phyloP scores from a whole-genome alignment of 2,888 invertebrate genomes.

The Gandaritis pyraliata region DNA sequence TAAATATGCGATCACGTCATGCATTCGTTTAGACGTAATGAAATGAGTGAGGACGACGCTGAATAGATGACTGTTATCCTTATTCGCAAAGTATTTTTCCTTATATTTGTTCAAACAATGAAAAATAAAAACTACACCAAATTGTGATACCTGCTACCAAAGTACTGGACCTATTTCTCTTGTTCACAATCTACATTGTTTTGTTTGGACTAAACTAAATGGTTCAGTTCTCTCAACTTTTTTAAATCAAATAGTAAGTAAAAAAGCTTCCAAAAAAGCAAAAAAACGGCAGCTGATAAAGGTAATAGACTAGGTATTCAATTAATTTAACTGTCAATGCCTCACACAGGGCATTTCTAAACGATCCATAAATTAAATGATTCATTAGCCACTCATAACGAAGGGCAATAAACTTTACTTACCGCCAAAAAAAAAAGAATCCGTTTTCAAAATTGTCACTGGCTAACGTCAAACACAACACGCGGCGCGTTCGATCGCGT shows the following conservation, averaged over 20 bases:
- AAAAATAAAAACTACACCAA: background rate
- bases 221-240: too few relatives aligned
- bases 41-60: slow-evolving; percentile 11
- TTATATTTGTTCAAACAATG: background rate
- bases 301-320: background rate
- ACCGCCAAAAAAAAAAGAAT: slow-evolving; percentile 55
- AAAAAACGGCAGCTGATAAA: too few relatives aligned
- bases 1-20: slow-evolving; percentile 43
- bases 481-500: slow-evolving; percentile 68
- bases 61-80: slow-evolving; percentile 32
- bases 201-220: too few relatives aligned
- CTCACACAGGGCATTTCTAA: slow-evolving; percentile 11
- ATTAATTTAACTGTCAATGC: slow-evolving; percentile 22
- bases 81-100: slow-evolving; percentile 17
- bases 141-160: background rate
- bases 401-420: slow-evolving; percentile 42
- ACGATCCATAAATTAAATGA: slow-evolving; percentile 24
- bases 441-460: slow-evolving; percentile 73
- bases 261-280: too few relatives aligned
- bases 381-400: slow-evolving; percentile 18
- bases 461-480: slow-evolving; percentile 69
- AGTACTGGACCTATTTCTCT: background rate
- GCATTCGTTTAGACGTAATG: slow-evolving; percentile 27
- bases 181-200: background rate
- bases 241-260: too few relatives aligned